Conservation (phyloP, 2,797 vertebrate genomes). For the Ibycter americanus region DNA sequence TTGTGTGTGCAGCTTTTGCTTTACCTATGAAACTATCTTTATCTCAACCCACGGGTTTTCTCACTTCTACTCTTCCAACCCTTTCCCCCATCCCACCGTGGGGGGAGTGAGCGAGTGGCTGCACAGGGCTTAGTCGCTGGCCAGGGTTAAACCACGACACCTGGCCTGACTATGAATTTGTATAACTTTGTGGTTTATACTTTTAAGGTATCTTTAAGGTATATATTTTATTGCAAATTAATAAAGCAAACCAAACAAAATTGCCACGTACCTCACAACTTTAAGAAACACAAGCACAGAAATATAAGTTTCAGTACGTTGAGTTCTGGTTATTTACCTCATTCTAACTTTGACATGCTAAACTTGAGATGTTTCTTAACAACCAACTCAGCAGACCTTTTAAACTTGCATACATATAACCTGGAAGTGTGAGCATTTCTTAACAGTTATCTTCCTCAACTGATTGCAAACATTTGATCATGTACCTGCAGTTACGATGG, state of each 20-base stretch:
- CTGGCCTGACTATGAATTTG: neutral
- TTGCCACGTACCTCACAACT: neutral
- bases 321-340: neutral
- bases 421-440: neutral
- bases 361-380: neutral
- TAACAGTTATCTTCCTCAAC: neutral
- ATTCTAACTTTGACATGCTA: neutral
- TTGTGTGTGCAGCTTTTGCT: too few species aligned
- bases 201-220: neutral
- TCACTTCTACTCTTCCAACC: too few species aligned
- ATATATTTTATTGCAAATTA: neutral
- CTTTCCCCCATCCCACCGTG: too few species aligned
- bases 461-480: neutral
- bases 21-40: too few species aligned
- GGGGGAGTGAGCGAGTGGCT: too few species aligned
- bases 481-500: neutral
- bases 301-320: neutral
- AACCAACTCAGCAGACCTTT: neutral
- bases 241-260: neutral
- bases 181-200: neutral
- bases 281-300: neutral
- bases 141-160: too few species aligned
- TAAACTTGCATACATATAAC: neutral
- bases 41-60: too few species aligned
- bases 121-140: too few species aligned